A percentile compares a stretch with the other conserved stretches of the same genome.
Evolutionary conservation across 2,888 invertebrate genomes (phyloP).

Genomic region (Erpobdella octoculata): DNA sequence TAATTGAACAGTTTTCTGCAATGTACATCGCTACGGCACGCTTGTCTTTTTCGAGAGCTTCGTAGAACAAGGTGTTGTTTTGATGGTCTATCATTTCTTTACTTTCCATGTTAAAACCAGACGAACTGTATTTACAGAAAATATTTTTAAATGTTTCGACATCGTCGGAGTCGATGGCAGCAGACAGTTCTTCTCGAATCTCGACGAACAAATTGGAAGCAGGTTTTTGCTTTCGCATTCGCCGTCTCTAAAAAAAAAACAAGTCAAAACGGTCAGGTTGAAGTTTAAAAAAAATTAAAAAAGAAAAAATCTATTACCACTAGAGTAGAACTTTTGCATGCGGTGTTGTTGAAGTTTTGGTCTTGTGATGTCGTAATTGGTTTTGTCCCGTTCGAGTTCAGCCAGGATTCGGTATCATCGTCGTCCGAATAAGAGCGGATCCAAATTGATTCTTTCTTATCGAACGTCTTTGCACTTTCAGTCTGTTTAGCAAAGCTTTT

Average conservation of each 20-base stretch:
- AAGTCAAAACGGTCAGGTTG: neutral
- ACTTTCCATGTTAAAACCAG: slow-evolving; percentile 15
- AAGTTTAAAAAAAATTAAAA: neutral
- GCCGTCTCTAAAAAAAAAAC: neutral
- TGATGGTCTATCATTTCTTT: slow-evolving; percentile 9
- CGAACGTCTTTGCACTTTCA: neutral
- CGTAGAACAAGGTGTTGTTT: slow-evolving; percentile 12
- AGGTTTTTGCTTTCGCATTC: slow-evolving; percentile 2
- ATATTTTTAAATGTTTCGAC: neutral
- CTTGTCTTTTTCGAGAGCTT: slow-evolving; percentile 25
- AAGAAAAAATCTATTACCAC: neutral
- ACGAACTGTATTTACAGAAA: neutral
- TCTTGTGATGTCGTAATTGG: neutral
- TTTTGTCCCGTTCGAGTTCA: neutral
- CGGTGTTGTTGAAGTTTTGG: neutral
- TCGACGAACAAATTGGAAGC: neutral
- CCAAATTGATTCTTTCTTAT: neutral
- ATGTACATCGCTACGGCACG: neutral
- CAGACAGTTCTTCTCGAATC: slow-evolving; percentile 8
- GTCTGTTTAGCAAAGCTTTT: neutral
- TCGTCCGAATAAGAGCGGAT: neutral
- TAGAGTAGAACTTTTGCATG: neutral
- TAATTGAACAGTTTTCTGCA: slow-evolving; percentile 6
- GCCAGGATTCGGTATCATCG: neutral
- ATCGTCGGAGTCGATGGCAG: slow-evolving; percentile 19